These are phyloP conservation scores for Actinia tenebrosa DNA, from an alignment of 64 coral and sea anemone genomes.

Conservation along the genomic window DNA sequence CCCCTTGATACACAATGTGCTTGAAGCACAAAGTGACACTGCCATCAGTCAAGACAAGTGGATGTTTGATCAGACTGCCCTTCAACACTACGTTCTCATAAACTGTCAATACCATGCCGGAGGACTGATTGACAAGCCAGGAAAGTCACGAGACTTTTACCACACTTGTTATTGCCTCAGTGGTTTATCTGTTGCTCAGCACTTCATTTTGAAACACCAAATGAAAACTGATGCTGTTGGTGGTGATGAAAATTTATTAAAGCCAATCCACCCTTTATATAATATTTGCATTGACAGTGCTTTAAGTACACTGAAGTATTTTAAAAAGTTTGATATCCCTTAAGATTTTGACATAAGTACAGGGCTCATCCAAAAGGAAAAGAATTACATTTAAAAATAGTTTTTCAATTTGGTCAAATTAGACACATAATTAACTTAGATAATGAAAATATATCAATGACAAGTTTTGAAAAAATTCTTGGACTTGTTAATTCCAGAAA, in stretches of 20 bases:
- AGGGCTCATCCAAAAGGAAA: not conserved
- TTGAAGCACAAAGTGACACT: slow-evolving; percentile 44
- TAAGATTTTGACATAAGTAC: not conserved
- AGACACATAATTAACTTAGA: not conserved
- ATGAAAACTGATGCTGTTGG: slow-evolving; percentile 59
- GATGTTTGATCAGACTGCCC: slow-evolving; percentile 97
- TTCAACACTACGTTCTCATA: slow-evolving; percentile 82
- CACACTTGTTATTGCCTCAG: slow-evolving; percentile 97
- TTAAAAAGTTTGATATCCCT: slow-evolving; percentile 47
- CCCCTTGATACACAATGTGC: slow-evolving; percentile 81
- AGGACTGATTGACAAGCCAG: slow-evolving; percentile 95
- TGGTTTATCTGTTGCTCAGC: slow-evolving; percentile 89
- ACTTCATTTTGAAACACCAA: slow-evolving; percentile 78
- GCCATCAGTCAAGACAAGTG: slow-evolving; percentile 72
- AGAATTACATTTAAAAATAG: not conserved
- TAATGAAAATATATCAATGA: not conserved
- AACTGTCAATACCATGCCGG: slow-evolving; percentile 89
- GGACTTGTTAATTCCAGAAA: not conserved
- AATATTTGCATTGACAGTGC: slow-evolving; percentile 92
- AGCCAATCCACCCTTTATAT: slow-evolving; percentile 80
- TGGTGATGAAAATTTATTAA: slow-evolving; percentile 56
- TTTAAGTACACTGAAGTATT: slow-evolving; percentile 62
- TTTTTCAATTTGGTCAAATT: not conserved
- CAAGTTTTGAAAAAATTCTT: not conserved
- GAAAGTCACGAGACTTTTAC: slow-evolving; percentile 95